Base-by-base conservation (phyloP, 2,888 invertebrate species). In the Onchidella celtica region DNA sequence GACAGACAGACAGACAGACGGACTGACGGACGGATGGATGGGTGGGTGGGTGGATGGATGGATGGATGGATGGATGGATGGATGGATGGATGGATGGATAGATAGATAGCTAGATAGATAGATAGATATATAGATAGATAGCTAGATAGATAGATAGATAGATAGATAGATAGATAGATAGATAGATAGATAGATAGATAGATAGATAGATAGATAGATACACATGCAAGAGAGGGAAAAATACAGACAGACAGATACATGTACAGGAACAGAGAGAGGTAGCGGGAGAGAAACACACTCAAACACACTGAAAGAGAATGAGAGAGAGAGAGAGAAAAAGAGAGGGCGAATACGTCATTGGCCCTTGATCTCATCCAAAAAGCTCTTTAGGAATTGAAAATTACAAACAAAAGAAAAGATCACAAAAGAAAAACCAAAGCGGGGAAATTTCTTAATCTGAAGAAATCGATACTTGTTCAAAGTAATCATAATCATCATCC, bases 71-170 rank as follows among this genome's bases (percentile, higher is more conserved):
- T n/a, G n/a, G n/a, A n/a, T n/a, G n/a, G n/a, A n/a, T n/a, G n/a
- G n/a, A n/a, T n/a, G n/a, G n/a, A n/a, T n/a, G n/a, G n/a, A n/a
- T n/a, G n/a, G n/a, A n/a, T n/a, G n/a, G n/a, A n/a, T n/a, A n/a
- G n/a, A n/a, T n/a, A n/a, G n/a, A n/a, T n/a, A n/a, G n/a, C n/a
- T n/a, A n/a, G n/a, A n/a, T n/a, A n/a, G n/a, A n/a, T n/a, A n/a
- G n/a, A n/a, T n/a, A n/a, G n/a, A n/a, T n/a, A n/a, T n/a, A n/a
- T n/a, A n/a, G n/a, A n/a, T n/a, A n/a, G n/a, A n/a, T n/a, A n/a
- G n/a, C n/a, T n/a, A n/a, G n/a, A n/a, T 68, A 68, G 36, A 32
- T 24, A 11, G 38, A 68, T 27, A 63, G 63, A 63, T 63, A 27
- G 6, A 24, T n/a, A 63, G 3, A 14, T 9, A 63, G 14, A 27